phyloP scores from a whole-genome alignment of 2,113 vertebrate genomes.

The Peromyscus leucopus region DNA sequence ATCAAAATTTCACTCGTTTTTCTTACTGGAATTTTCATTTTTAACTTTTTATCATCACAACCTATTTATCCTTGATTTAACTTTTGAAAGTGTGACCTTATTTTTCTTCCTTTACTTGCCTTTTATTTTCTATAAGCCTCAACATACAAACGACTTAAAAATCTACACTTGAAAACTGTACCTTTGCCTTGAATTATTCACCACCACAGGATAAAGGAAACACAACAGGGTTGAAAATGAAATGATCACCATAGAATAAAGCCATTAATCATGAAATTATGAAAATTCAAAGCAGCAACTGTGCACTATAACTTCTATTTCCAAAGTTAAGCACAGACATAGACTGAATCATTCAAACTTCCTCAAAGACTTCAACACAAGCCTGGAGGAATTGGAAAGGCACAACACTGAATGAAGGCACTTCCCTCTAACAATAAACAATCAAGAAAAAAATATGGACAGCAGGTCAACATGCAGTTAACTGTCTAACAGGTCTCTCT shows the following conservation, averaged over 20 bases:
- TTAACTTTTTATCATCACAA: conserved; percentile 17
- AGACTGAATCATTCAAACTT: conserved; percentile 32
- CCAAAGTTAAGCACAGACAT: conserved; percentile 45
- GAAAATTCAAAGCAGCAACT: conserved; percentile 49
- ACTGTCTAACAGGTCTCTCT: conserved; percentile 13
- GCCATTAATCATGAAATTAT: conserved; percentile 40
- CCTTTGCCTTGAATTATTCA: background rate
- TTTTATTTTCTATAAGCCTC: conserved; percentile 56
- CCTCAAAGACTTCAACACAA: conserved; percentile 31
- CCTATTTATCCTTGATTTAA: conserved; percentile 18
- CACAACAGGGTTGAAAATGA: background rate
- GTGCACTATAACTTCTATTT: conserved; percentile 37
- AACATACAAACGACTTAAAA: background rate
- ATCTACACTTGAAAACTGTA: conserved; percentile 12
- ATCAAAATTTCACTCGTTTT: conserved; percentile 45
- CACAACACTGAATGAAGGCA: background rate
- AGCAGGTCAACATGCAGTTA: conserved; percentile 26
- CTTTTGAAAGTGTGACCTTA: conserved; percentile 17
- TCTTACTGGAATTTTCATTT: conserved; percentile 48
- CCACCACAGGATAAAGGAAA: background rate
- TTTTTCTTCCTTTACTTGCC: conserved; percentile 37
- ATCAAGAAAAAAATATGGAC: conserved; percentile 16
- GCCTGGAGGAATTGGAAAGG: conserved; percentile 43
- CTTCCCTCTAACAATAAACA: background rate
- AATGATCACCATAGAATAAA: conserved; percentile 24